Percentiles rank a stretch among this genome's conserved stretches.
Evolutionary conservation across 2,797 vertebrate genomes (phyloP).

Genomic region (Telmatherina bonti): DNA sequence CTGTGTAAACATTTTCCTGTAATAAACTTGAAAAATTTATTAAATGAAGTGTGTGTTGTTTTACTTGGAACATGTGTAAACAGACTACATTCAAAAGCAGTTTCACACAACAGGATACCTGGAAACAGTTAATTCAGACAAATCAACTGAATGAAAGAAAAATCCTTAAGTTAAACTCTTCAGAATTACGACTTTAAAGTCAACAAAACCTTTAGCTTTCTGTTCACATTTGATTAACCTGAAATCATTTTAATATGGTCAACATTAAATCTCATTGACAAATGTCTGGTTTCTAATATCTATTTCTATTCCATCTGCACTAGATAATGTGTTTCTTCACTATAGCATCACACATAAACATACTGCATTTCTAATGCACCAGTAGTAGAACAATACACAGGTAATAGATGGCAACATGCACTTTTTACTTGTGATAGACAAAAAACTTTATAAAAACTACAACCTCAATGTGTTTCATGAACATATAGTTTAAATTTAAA

Average conservation of each 20-base stretch:
- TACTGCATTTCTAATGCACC: no score
- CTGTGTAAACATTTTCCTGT: slow-evolving; percentile 80
- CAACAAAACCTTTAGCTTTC: not conserved
- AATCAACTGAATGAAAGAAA: no score
- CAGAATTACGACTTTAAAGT: not conserved
- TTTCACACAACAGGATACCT: not conserved
- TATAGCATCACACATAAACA: not conserved
- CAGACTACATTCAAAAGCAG: not conserved
- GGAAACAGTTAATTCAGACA: no score
- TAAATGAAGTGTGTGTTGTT: slow-evolving; percentile 52
- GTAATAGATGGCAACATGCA: no score
- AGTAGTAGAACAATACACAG: no score
- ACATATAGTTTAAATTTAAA: no score
- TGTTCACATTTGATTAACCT: not conserved
- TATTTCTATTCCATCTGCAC: not conserved
- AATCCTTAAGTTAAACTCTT: not conserved
- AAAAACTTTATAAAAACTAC: no score
- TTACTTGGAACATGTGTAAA: slow-evolving; percentile 31
- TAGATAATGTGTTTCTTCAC: not conserved
- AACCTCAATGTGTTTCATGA: not conserved
- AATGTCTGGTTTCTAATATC: not conserved
- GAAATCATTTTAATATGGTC: not conserved
- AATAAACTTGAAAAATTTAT: slow-evolving; percentile 78
- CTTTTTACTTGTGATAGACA: no score
- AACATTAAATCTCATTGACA: not conserved